A percentile compares a stretch with the other conserved stretches of the same genome.
Conservation (phyloP, 2,113 vertebrate species). For the Zeus faber region DNA sequence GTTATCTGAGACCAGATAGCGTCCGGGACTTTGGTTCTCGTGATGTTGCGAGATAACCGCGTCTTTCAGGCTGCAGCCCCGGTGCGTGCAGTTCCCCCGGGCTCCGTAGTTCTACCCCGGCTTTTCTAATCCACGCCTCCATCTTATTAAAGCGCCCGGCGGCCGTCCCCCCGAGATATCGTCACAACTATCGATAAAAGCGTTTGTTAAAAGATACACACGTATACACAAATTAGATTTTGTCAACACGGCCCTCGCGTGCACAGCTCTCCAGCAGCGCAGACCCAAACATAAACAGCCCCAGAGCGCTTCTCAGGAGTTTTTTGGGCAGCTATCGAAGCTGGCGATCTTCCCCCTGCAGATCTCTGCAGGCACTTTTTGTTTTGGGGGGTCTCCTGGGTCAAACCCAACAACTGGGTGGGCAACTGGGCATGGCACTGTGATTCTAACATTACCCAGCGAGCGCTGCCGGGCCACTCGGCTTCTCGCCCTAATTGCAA, state of each 20-base stretch:
- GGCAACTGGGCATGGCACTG: conserved; percentile 55
- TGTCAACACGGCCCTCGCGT: conserved; percentile 19
- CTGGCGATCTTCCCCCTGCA: conserved; percentile 59
- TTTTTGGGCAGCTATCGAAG: conserved; percentile 59
- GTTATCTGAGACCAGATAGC: too few relatives aligned
- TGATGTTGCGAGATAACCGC: too few relatives aligned
- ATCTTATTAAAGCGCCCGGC: too few relatives aligned
- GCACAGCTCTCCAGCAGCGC: conserved; percentile 20
- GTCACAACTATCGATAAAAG: too few relatives aligned
- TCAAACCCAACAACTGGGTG: conserved; percentile 51
- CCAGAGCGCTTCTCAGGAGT: conserved; percentile 56
- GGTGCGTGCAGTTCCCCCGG: too few relatives aligned
- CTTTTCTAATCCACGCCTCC: too few relatives aligned
- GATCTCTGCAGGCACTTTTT: conserved; percentile 59
- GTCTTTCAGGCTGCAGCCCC: too few relatives aligned
- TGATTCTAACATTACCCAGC: conserved; percentile 43
- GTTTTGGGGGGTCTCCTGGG: conserved; percentile 47
- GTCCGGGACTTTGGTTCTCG: too few relatives aligned
- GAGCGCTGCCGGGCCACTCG: not conserved
- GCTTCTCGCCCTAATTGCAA: not conserved
- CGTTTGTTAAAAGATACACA: too few relatives aligned
- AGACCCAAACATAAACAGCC: conserved; percentile 2
- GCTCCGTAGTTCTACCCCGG: too few relatives aligned
- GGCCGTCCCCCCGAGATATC: too few relatives aligned
- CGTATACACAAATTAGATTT: too few relatives aligned